A percentile compares a stretch with the other conserved stretches of the same genome.
These are phyloP conservation scores for Sebastes fasciatus DNA, from an alignment of 2,113 vertebrate genomes.

Conservation along the genomic window DNA sequence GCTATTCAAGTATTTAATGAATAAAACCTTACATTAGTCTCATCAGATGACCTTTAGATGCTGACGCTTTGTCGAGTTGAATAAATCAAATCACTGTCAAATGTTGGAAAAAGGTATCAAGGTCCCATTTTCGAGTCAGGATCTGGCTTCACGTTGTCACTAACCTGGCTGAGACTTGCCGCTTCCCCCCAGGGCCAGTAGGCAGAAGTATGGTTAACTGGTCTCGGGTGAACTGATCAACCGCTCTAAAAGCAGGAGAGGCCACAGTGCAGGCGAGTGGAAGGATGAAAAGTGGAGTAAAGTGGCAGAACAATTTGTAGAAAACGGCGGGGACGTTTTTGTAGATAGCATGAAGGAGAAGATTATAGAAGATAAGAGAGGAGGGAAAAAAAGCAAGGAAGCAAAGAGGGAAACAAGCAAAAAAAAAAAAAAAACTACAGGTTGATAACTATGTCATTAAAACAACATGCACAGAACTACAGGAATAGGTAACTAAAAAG, in stretches of 20 bases:
- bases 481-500: conserved; percentile 53
- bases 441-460: conserved; percentile 55
- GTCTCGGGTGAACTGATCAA: conserved; percentile 75
- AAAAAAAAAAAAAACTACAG: conserved; percentile 65
- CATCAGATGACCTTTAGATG: background rate
- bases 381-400: conserved; percentile 14
- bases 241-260: conserved; percentile 81
- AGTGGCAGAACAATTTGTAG: conserved; percentile 22
- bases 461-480: conserved; percentile 61
- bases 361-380: background rate
- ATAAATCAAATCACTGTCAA: conserved; percentile 9
- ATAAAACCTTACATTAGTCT: background rate
- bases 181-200: conserved; percentile 74
- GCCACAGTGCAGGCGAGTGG: conserved; percentile 57
- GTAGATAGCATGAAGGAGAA: conserved; percentile 4
- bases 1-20: background rate
- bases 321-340: conserved; percentile 14
- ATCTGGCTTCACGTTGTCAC: conserved; percentile 61
- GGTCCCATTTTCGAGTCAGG: background rate
- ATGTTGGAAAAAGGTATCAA: background rate
- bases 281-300: conserved; percentile 27
- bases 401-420: conserved; percentile 26
- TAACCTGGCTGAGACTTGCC: conserved; percentile 83
- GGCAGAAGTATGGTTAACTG: conserved; percentile 82
- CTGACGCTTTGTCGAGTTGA: background rate